A percentile compares a stretch with the other conserved stretches of the same genome.
Evolutionary conservation across 1,140 invertebrate genomes (phyloP).

Genomic region (Pogonomyrmex californicus): DNA sequence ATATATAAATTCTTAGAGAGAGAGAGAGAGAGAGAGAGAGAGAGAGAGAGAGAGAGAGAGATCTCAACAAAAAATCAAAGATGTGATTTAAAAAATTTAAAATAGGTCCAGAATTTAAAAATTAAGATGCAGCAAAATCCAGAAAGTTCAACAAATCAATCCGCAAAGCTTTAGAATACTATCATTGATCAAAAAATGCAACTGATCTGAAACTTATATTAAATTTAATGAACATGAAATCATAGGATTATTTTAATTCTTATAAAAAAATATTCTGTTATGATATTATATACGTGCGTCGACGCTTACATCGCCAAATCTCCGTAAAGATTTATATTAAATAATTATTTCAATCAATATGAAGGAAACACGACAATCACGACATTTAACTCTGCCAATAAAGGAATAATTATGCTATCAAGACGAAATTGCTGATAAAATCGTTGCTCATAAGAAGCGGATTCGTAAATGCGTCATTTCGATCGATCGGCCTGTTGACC

Average conservation of each 20-base stretch:
- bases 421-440: neutral
- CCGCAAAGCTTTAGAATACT: neutral
- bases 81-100: neutral
- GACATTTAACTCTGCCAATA: neutral
- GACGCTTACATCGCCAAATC: neutral
- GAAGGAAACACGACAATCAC: neutral
- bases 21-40: no score
- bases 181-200: neutral
- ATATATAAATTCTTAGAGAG: neutral
- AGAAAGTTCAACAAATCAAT: constrained; percentile 12
- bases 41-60: neutral
- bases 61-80: neutral
- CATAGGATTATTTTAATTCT: neutral
- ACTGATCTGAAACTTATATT: neutral
- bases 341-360: neutral
- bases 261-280: neutral
- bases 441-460: constrained; percentile 44
- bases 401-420: neutral
- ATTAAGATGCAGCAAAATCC: neutral
- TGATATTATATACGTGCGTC: neutral
- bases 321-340: neutral
- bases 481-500: constrained; percentile 65
- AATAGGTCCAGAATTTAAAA: neutral
- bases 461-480: constrained; percentile 59
- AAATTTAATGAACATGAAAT: neutral